A percentile compares a stretch with the other conserved stretches of the same genome.
Conservation (phyloP, 2,113 vertebrate species). For the Ophthalmolycus amberensis region DNA sequence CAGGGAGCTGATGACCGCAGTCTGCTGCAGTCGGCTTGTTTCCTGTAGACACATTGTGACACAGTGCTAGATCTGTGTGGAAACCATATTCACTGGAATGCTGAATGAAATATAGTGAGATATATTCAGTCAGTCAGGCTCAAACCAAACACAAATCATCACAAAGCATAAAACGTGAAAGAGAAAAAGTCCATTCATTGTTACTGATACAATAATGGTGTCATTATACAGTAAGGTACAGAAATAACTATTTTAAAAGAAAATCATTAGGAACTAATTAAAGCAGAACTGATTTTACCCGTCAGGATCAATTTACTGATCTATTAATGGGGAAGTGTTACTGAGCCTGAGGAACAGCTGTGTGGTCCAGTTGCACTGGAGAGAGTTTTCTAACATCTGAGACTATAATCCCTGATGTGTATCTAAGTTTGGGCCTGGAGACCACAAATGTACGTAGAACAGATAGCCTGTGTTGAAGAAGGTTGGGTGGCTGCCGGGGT, state of each 20-base stretch:
- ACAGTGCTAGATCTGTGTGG: neutral
- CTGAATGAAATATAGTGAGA: neutral
- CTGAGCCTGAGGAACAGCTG: neutral
- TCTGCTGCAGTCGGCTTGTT: conserved; percentile 32
- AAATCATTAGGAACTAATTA: neutral
- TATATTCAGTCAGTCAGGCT: neutral
- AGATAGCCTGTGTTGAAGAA: neutral
- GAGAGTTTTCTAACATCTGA: neutral
- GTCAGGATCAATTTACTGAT: neutral
- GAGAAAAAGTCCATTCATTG: neutral
- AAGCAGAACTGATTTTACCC: neutral
- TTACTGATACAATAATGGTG: neutral
- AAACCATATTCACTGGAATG: neutral
- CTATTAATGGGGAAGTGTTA: neutral
- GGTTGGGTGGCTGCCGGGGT: too few species aligned
- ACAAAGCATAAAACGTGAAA: neutral
- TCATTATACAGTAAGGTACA: neutral
- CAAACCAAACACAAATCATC: neutral
- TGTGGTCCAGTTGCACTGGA: neutral
- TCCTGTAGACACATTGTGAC: conserved; percentile 12
- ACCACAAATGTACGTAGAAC: neutral
- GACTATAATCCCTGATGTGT: neutral
- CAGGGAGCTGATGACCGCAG: conserved; percentile 42
- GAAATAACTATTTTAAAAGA: neutral
- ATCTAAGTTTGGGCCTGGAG: neutral